Evolutionary conservation across 64 coral and sea anemone genomes (phyloP), one percentile per base, ranked within the genome.

Genomic region (Stichodactyla helianthus): DNA sequence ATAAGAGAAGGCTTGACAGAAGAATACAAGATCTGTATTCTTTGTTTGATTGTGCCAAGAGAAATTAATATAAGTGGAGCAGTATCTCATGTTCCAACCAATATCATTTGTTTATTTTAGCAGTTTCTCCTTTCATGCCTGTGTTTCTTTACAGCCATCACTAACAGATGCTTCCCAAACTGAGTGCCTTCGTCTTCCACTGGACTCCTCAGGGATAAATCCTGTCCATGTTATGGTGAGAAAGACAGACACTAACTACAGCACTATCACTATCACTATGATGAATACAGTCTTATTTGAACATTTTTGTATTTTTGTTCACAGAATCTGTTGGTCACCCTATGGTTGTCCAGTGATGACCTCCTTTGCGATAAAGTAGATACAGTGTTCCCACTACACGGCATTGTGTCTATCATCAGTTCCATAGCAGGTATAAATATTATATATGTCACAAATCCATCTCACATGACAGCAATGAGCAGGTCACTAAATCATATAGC

Each of bases 191-290:
- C 77, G 77, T 10, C 61, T 92, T 82, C 90, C 84, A 19, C 71
- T 94, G n/a, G 79, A 94, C 77, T 87, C 61, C 52, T 94, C 93
- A 6, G 85, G 85, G 9, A 94, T 94, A 22, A 62, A 64, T 28
- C 93, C 93, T 44, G 65, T 77, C 12, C 84, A 94, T 79, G 26
- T 94, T 35, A 83, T 94, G 93, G 93, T 90, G 9, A 68, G 63
- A 7, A 5, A 60, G 14, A 17, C 18, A 60, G 14, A 15, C 13
- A 60, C 35, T 44, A 44, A 44, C 35, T 58, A 9, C 8, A 58
- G 55, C 4, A 58, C 14, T 11, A 58, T 58, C 55, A 9, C 55
- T 9, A 58, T 9, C 1, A 58, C 2, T 44, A 44, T 44, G 35
- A 44, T 44, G 35, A 44, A 44, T 44, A 44, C 35, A 44, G 35